Evolutionary conservation across 2,888 invertebrate species (phyloP), one percentile per base, ranked within the genome.

Genomic region (Elgonia sp.): DNA sequence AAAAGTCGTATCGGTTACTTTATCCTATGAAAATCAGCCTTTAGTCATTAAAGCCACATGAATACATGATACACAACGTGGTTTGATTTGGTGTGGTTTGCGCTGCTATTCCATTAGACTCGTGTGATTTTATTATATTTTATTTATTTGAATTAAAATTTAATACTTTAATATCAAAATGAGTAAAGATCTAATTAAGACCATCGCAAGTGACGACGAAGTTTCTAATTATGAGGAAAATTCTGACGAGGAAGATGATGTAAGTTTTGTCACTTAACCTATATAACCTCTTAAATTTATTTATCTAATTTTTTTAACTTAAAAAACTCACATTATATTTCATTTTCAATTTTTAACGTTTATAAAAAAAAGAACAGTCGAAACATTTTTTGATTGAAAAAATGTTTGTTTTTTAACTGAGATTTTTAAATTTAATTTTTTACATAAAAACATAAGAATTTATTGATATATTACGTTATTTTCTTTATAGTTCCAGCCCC

Each of bases 151-250:
- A 65, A 18, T 46, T 65, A 42, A 29, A 53, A 72, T 21, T 39
- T 40, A 46, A 85, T 53, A 60, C 92, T 92, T 69, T 91, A 89
- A 83, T 29, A 29, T 29, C 29, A 46, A 12, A 72, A 90, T 83
- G 46, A 89, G 91, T 29, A 95, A 95, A 46, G 97, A 97, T 90
- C 95, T 98, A 89, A 97, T 98, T 81, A 96, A 96, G 95, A 98
- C 98, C 0, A 98, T 98, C 85, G 96, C 96, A 55, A 98, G 98
- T 87, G 97, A 97, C 89, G 97, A 97, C 79, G 97, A 97, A 93
- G 97, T 98, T 0, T 96, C 97, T 91, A 95, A 98, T 95, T 97
- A 96, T 89, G 97, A 97, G 0, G 97, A 97, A 92, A 96, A 97
- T 94, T 98, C 98, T 0, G 97, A 98, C 92, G 96, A 96, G 84